Base-by-base conservation (phyloP, 2,113 vertebrate species). In the Gulo gulo region DNA sequence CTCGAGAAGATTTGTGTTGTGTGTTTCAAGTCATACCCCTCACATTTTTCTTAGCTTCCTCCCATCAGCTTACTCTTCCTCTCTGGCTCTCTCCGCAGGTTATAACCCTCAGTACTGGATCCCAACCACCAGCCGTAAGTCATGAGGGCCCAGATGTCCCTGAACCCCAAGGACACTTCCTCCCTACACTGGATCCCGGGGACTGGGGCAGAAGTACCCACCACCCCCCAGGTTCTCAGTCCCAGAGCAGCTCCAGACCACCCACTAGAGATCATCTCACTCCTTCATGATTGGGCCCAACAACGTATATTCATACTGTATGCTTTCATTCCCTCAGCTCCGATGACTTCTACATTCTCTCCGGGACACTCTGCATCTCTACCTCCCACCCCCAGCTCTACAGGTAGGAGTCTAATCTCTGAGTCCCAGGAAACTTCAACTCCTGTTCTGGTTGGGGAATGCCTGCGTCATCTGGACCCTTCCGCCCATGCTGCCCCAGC, bases 121-220 rank as follows among this genome's bases (percentile, higher is more conserved):
- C 65, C 47, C 79, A 26, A 76, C 80, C 65, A 86, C 74, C 1
- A 86, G 73, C 89, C 45, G 97, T 97, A 50, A 96, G 97, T 97
- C 89, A 76, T 8, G 12, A 73, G 4, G 67, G 20, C 55, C 26
- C 12, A 15, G 14, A 61, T 59, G 50, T 67, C 91, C 23, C 20
- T 31, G 4, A 34, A 13, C 2, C 29, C 73, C 83, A 10, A 9
- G 65, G 50, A 52, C 29, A 14, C 59, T 91, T 82, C 50, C 23
- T 45, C 36, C 55, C 34, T 29, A 57, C 47, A 36, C 6, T 12
- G 36, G 14, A 3, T 34, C 57, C 15, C 39, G 0, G 29, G 63
- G 63, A 61, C 13, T 14, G 4, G 16, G 2, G 45, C 20, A 29
- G 42, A 31, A 39, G 18, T 31, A 47, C 14, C 3, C 12, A 11